Conservation (phyloP, 2,888 invertebrate species). For the Caenorhabditis auriculariae region DNA sequence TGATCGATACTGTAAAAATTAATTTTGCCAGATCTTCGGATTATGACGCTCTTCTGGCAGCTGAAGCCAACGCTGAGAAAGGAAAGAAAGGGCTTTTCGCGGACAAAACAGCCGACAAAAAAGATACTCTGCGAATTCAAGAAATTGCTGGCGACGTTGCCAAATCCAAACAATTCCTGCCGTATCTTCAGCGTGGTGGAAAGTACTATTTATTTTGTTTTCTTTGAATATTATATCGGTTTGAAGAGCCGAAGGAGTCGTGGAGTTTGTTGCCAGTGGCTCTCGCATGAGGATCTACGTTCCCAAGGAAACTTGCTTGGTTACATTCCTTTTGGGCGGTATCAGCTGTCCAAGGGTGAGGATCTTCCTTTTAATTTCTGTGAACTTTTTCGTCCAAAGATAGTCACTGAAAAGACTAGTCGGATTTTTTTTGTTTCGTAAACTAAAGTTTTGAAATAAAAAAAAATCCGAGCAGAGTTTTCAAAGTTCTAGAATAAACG, state of each 20-base stretch:
- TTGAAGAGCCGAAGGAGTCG: conserved; percentile 80
- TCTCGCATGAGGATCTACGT: conserved; percentile 89
- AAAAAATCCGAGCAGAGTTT: background rate
- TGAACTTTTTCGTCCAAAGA: too few species aligned
- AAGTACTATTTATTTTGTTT: conserved; percentile 2
- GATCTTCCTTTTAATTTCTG: background rate
- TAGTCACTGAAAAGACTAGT: too few species aligned
- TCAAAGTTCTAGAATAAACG: background rate
- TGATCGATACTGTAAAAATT: background rate
- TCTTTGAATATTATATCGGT: background rate
- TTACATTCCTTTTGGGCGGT: conserved; percentile 87
- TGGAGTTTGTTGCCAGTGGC: conserved; percentile 95
- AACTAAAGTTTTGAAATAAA: background rate
- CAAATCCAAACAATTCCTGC: conserved; percentile 76
- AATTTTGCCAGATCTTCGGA: conserved; percentile 72
- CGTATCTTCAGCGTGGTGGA: conserved; percentile 86
- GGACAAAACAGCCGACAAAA: conserved; percentile 42
- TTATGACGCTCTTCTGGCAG: conserved; percentile 87
- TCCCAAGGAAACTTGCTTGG: conserved; percentile 88
- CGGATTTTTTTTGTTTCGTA: background rate
- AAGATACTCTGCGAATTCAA: conserved; percentile 42
- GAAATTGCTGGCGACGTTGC: conserved; percentile 55
- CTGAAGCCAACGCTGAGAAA: conserved; percentile 89
- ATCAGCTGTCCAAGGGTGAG: conserved; percentile 49
- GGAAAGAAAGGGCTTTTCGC: conserved; percentile 80